Percentiles rank a stretch among this genome's conserved stretches.
phyloP scores from a whole-genome alignment of 2,113 vertebrate genomes.

The Gasterosteus aculeatus region DNA sequence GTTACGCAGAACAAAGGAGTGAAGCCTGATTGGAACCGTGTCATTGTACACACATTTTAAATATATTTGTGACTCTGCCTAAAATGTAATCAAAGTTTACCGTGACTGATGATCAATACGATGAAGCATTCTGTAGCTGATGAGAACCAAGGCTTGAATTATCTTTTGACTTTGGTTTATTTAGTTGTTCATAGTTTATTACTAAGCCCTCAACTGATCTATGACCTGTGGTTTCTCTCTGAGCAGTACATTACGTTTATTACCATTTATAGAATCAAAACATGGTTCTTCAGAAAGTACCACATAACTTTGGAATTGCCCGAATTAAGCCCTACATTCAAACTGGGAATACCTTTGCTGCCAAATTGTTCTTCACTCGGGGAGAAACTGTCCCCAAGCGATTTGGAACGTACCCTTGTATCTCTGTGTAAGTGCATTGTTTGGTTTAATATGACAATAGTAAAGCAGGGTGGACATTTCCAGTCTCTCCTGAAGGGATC shows the following conservation, averaged over 20 bases:
- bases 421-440: not conserved
- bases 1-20: conserved; percentile 59
- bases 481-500: conserved; percentile 52
- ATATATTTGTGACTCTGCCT: conserved; percentile 7
- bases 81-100: conserved; percentile 2
- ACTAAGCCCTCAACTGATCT: not conserved
- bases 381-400: not conserved
- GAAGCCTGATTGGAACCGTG: conserved; percentile 5
- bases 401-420: not conserved
- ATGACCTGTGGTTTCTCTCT: conserved; percentile 8
- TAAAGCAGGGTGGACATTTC: conserved; percentile 31
- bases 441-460: conserved; percentile 20
- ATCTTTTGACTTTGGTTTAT: conserved; percentile 12
- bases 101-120: conserved; percentile 1
- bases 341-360: conserved; percentile 5
- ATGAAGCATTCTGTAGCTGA: not conserved
- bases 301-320: conserved; percentile 2
- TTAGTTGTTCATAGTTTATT: not conserved
- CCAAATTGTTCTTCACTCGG: conserved; percentile 1
- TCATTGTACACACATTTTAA: conserved; percentile 2
- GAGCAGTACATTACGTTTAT: conserved; percentile 1
- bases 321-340: not conserved
- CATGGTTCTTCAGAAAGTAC: not conserved
- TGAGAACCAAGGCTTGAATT: conserved; percentile 21
- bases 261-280: conserved; percentile 14